phyloP scores from a whole-genome alignment of 2,113 vertebrate species.

The Glaucidium brasilianum region DNA sequence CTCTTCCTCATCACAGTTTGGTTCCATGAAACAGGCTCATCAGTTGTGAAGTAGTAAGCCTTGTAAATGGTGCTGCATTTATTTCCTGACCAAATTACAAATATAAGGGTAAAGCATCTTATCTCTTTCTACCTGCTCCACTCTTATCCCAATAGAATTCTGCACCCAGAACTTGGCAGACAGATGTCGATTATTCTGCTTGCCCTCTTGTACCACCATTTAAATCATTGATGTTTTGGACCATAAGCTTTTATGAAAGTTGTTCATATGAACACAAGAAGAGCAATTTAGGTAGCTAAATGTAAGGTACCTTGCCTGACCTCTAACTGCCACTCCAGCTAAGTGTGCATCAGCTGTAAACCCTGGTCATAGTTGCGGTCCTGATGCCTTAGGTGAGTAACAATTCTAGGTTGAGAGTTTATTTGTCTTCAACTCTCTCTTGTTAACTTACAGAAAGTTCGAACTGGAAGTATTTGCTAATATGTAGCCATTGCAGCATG shows the following conservation, averaged over 20 bases:
- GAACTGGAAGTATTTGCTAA: not conserved
- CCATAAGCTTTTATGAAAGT: not conserved
- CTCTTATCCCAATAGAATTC: not conserved
- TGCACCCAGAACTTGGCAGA: not conserved
- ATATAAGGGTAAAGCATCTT: not conserved
- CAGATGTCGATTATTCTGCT: not conserved
- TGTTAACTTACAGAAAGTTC: not conserved
- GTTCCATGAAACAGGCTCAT: not conserved
- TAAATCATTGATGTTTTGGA: not conserved
- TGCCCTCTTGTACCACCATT: not conserved
- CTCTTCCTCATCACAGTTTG: not conserved
- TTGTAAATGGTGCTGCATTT: not conserved
- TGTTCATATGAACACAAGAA: not conserved
- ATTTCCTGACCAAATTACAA: not conserved
- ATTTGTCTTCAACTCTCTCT: not conserved
- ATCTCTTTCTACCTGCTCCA: not conserved
- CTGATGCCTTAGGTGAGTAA: not conserved
- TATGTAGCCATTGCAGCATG: not conserved
- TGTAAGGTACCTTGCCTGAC: not conserved
- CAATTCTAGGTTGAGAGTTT: not conserved
- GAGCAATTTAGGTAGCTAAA: not conserved
- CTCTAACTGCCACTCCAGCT: not conserved
- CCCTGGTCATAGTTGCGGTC: not conserved
- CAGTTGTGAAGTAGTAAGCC: not conserved
- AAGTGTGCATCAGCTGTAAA: rapidly evolving